Evolutionary conservation across 2,113 vertebrate genomes (phyloP).

Genomic region (Tor tambroides): DNA sequence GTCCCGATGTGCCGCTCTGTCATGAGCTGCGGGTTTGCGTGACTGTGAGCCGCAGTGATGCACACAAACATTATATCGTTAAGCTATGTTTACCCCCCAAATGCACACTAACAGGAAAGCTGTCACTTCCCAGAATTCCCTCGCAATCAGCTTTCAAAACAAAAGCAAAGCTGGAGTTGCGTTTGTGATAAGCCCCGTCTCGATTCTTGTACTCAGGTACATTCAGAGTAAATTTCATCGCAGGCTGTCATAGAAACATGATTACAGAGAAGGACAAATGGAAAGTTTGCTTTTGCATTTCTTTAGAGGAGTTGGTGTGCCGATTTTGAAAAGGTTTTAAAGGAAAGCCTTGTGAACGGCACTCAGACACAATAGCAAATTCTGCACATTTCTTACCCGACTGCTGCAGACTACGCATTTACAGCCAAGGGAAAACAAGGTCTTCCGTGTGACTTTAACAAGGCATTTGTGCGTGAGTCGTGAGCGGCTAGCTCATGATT

Average conservation of each 20-base stretch:
- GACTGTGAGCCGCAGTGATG: not conserved
- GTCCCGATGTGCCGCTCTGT: slow-evolving; percentile 1
- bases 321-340: slow-evolving; percentile 7
- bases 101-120: not conserved
- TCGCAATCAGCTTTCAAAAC: not conserved
- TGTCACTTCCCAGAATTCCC: not conserved
- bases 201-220: not conserved
- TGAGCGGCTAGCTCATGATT: not conserved
- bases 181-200: not conserved
- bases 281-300: slow-evolving; percentile 6
- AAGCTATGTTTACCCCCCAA: not conserved
- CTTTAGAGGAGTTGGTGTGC: not conserved
- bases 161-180: not conserved
- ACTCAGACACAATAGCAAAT: slow-evolving; percentile 12
- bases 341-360: slow-evolving; percentile 3
- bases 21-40: not conserved
- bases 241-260: slow-evolving; percentile 28
- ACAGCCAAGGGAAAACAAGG: slow-evolving; percentile 19
- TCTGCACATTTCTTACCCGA: slow-evolving; percentile 11
- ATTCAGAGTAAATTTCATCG: not conserved
- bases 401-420: not conserved
- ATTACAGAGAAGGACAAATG: slow-evolving; percentile 1
- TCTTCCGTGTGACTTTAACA: slow-evolving; percentile 32
- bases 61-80: not conserved
- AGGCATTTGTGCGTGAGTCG: not conserved